Evolutionary conservation across 2,888 invertebrate species (phyloP).

Genomic region (Aelia acuminata): DNA sequence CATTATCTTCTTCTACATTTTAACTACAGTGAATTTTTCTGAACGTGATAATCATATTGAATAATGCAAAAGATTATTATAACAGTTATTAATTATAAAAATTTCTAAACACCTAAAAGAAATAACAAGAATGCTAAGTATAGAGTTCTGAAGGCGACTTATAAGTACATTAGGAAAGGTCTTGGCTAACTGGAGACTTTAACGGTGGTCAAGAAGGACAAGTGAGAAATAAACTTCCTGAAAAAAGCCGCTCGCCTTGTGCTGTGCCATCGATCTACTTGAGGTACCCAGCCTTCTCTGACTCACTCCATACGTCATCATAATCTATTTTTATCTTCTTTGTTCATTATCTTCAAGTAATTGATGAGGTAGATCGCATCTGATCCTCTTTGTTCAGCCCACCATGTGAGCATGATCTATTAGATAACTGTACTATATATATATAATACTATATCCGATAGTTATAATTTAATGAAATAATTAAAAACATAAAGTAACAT

Average conservation of each 20-base stretch:
- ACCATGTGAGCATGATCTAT: neutral
- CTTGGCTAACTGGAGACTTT: slow-evolving; percentile 1
- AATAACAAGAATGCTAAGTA: no score
- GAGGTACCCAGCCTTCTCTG: neutral
- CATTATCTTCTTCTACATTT: no score
- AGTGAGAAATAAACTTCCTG: neutral
- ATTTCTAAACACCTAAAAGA: no score
- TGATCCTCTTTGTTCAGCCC: neutral
- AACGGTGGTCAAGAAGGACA: slow-evolving; percentile 16
- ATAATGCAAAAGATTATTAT: no score
- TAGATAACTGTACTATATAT: neutral
- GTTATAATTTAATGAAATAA: no score
- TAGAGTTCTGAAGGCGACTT: no score
- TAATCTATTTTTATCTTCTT: slow-evolving; percentile 17
- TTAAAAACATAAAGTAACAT: no score
- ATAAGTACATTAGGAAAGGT: neutral
- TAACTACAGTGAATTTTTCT: no score
- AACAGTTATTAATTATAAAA: no score
- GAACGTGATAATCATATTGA: no score
- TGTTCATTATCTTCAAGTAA: slow-evolving; percentile 10
- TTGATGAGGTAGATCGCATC: neutral
- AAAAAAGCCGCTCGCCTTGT: slow-evolving; percentile 41
- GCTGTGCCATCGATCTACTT: neutral
- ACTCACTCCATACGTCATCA: neutral
- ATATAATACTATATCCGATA: neutral